Evolutionary conservation across 2,888 invertebrate species (phyloP), one percentile per base, ranked within the genome.

Genomic region (Nymphalis urticae): DNA sequence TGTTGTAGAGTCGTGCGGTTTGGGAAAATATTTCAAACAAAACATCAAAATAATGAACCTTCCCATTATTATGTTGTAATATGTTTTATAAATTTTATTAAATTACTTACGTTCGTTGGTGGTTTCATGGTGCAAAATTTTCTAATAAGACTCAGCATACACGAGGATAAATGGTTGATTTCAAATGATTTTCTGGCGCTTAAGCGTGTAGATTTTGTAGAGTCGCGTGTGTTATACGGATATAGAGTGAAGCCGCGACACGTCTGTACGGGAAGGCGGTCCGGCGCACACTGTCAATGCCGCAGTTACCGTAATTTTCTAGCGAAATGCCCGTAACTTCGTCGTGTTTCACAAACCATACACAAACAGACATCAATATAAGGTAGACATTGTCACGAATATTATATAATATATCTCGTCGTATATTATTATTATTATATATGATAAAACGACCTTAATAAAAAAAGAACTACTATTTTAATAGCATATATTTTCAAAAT

Each of bases 41-140:
- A 16, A 42, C 36, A 42, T 58, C n/a, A 8, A 42, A 58, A 50
- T 17, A 54, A 48, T n/a, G 62, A 50, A 17, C 53, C 27, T 53
- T 27, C 7, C n/a, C 32, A 17, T 61, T 10, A 70, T n/a, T 62
- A 61, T 53, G 56, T n/a, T 53, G 48, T 47, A 36, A 24, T 16
- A 54, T 16, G 16, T 16, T 54, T 27, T 51, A 21, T 19, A 19
- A 1, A 51, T 51, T 19, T 19, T 61, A 71, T 58, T 59, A 72
- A 53, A 75, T 64, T 74, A 90, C 92, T 92, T 72, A 92, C 92
- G 66, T 87, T 90, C 17, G 86, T 86, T 72, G 91, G 92, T 66
- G 92, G 92, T 73, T 91, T 92, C 92, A 92, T 92, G n/a, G 80
- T 89, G 80, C 80, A 85, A 76, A 88, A 77, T 74, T 80, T 81